These are phyloP conservation scores for Cichlasoma orientale DNA, from an alignment of 2,797 vertebrate species.

Conservation along the genomic window DNA sequence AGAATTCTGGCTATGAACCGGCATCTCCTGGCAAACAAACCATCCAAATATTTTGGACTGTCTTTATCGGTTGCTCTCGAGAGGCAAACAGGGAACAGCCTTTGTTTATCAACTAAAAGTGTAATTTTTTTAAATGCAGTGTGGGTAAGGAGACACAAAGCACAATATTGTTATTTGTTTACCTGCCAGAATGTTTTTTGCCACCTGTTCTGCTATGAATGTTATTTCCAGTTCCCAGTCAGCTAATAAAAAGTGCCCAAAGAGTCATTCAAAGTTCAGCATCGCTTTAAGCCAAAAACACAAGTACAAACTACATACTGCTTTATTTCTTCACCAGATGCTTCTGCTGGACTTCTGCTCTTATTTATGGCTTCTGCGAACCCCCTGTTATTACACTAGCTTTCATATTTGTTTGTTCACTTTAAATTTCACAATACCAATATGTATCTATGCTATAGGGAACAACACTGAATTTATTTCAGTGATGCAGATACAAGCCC, in stretches of 20 bases:
- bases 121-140: background rate
- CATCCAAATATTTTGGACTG: background rate
- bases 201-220: slow-evolving; percentile 44
- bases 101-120: slow-evolving; percentile 29
- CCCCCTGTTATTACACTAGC: background rate
- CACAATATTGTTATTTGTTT: slow-evolving; percentile 24
- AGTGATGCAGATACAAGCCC: background rate
- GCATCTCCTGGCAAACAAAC: background rate
- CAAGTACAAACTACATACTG: background rate
- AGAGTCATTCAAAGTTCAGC: slow-evolving; percentile 19
- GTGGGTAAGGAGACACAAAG: slow-evolving; percentile 4
- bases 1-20: background rate
- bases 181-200: slow-evolving; percentile 17
- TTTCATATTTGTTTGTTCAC: background rate
- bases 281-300: background rate
- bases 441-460: background rate
- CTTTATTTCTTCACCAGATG: slow-evolving; percentile 1
- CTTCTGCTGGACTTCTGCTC: background rate
- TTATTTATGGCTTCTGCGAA: background rate
- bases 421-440: background rate
- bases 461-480: background rate
- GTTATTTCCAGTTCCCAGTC: slow-evolving; percentile 10
- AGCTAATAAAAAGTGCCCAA: slow-evolving; percentile 5
- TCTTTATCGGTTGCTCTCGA: background rate
- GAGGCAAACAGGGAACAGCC: background rate